A percentile compares a stretch with the other conserved stretches of the same genome.
These are phyloP conservation scores for Scomber japonicus DNA, from an alignment of 2,113 vertebrate genomes.

Conservation along the genomic window DNA sequence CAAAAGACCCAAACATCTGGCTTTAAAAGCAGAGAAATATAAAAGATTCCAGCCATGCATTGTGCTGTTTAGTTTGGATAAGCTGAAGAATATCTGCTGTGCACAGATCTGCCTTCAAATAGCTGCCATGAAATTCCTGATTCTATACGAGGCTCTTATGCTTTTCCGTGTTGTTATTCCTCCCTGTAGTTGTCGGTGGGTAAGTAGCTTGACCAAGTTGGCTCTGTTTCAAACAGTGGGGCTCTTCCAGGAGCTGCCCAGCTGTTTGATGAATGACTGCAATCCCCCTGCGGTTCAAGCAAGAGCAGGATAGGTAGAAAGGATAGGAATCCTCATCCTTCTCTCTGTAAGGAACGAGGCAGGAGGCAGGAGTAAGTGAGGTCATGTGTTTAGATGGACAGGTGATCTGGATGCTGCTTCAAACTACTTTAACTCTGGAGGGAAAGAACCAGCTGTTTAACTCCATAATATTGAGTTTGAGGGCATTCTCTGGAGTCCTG, in stretches of 20 bases:
- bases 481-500: neutral
- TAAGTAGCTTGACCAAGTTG: conserved; percentile 45
- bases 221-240: conserved; percentile 47
- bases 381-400: neutral
- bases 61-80: conserved; percentile 45
- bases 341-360: neutral
- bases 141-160: conserved; percentile 34
- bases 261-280: conserved; percentile 55
- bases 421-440: neutral
- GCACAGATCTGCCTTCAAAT: conserved; percentile 22
- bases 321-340: neutral
- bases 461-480: neutral
- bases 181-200: neutral
- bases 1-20: conserved; percentile 22
- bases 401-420: neutral
- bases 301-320: conserved; percentile 26
- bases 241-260: conserved; percentile 18
- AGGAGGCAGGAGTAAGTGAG: neutral
- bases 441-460: neutral
- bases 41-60: conserved; percentile 10
- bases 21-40: neutral
- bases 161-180: conserved; percentile 11
- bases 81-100: conserved; percentile 24
- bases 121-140: conserved; percentile 24
- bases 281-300: conserved; percentile 37